Evolutionary conservation across 2,888 invertebrate genomes (phyloP), one percentile per base, ranked within the genome.

Genomic region (Neoitamus cyanurus): DNA sequence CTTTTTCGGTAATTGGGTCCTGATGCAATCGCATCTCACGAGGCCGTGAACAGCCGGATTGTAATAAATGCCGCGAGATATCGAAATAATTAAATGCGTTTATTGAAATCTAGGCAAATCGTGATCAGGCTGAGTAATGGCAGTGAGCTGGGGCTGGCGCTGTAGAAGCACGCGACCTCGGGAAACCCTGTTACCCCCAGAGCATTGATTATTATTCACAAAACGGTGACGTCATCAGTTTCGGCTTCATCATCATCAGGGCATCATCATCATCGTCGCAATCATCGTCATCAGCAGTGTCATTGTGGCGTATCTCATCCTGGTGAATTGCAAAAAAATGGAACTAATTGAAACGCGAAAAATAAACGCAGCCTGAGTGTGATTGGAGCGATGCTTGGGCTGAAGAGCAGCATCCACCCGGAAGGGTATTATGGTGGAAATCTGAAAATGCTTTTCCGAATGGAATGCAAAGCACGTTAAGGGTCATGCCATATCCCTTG

Each of bases 381-480:
- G 72, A 72, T 30, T 72, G 72, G 5, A 72, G 1, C 34, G 34
- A 34, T 34, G 15, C 15, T 11, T 2, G 31, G 28, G 34, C 25
- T n/a, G 31, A 2, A 7, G 15, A 58, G 25, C 7, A 58, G 4
- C 2, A 6, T 20, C 7, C 2, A 46, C 31, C 9, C 28, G 25
- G 34, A 30, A 48, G 77, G 5, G 20, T 28, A 28, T 30, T 46
- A 20, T 13, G 25, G 30, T 30, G 84, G 34, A 75, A 83, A 77
- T 37, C 25, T 69, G 58, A 78, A 83, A 85, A 48, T 69, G 30
- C 70, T 25, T 25, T 85, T 48, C 72, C 28, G 48, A 83, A 78
- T 70, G 58, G 77, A 83, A 85, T 85, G 85, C 85, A 83, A 77
- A 85, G 85, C 85, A 85, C 85, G 85, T 85, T 69, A 46, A 73